These are phyloP conservation scores for Athalia cordata DNA, from an alignment of 2,888 invertebrate species.

Conservation along the genomic window DNA sequence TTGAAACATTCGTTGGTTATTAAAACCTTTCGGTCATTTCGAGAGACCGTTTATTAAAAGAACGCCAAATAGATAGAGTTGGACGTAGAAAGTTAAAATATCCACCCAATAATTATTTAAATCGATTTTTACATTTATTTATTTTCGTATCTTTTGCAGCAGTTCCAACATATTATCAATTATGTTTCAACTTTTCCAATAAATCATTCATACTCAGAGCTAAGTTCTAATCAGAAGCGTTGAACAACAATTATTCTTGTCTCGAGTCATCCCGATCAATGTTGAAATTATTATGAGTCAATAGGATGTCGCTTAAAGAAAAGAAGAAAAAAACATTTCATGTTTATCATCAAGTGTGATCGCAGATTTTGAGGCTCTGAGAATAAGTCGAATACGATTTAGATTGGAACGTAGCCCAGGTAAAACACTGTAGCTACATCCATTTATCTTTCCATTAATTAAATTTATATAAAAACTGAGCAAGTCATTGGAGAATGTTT, in stretches of 20 bases:
- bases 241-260: not conserved
- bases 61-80: constrained; percentile 16
- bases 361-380: too few species aligned
- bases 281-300: not conserved
- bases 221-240: constrained; percentile 12
- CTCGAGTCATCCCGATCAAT: too few species aligned
- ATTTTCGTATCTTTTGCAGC: constrained; percentile 28
- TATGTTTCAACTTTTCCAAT: constrained; percentile 15
- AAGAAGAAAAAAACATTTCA: not conserved
- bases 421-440: constrained; percentile 28
- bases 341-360: too few species aligned
- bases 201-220: constrained; percentile 29
- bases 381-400: not conserved
- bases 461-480: constrained; percentile 40
- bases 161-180: constrained; percentile 11
- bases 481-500: constrained; percentile 30
- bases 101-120: constrained; percentile 13
- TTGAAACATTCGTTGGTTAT: constrained; percentile 41
- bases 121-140: not conserved
- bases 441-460: constrained; percentile 5
- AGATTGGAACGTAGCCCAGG: constrained; percentile 24
- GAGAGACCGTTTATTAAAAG: constrained; percentile 30
- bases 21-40: constrained; percentile 25
- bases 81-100: constrained; percentile 23
- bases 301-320: not conserved